Evolutionary conservation across 1,140 invertebrate genomes (phyloP).

Genomic region (Lordiphosa mommai): DNA sequence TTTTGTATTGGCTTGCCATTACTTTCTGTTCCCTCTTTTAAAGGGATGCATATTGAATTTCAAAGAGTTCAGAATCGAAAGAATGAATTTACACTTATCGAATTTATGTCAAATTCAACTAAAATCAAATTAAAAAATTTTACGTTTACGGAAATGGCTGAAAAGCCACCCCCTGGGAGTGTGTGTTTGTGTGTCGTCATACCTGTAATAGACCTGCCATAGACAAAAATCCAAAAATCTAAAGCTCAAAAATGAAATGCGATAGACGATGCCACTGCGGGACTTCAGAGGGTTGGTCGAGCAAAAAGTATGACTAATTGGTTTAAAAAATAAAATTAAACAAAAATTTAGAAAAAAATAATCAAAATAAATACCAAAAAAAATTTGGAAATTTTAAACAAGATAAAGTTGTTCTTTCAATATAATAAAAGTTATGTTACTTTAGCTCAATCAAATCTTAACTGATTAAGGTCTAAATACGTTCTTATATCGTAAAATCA

Average conservation of each 20-base stretch:
- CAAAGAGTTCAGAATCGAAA: slow-evolving; percentile 47
- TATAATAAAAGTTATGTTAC: too few relatives aligned
- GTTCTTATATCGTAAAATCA: too few relatives aligned
- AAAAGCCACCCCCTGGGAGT: slow-evolving; percentile 19
- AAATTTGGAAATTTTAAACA: too few relatives aligned
- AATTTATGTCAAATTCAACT: slow-evolving; percentile 48
- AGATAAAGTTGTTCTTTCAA: too few relatives aligned
- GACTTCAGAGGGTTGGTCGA: neutral
- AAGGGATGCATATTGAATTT: slow-evolving; percentile 66
- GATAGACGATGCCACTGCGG: neutral
- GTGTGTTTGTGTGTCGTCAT: slow-evolving; percentile 22
- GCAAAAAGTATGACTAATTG: slow-evolving; percentile 1
- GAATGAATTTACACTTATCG: slow-evolving; percentile 30
- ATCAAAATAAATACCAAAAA: too few relatives aligned
- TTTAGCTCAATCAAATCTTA: too few relatives aligned
- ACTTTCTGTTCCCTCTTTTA: neutral
- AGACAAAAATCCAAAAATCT: slow-evolving; percentile 27
- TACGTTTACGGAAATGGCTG: slow-evolving; percentile 10
- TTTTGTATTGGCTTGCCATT: slow-evolving; percentile 67
- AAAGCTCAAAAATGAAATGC: slow-evolving; percentile 12
- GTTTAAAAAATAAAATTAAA: neutral
- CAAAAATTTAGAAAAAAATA: too few relatives aligned
- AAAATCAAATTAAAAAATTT: slow-evolving; percentile 64
- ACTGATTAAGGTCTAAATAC: too few relatives aligned
- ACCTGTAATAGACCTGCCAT: slow-evolving; percentile 58